A percentile compares a stretch with the other conserved stretches of the same genome.
Evolutionary conservation across 2,797 vertebrate genomes (phyloP).

Genomic region (Lutjanus argentimaculatus): DNA sequence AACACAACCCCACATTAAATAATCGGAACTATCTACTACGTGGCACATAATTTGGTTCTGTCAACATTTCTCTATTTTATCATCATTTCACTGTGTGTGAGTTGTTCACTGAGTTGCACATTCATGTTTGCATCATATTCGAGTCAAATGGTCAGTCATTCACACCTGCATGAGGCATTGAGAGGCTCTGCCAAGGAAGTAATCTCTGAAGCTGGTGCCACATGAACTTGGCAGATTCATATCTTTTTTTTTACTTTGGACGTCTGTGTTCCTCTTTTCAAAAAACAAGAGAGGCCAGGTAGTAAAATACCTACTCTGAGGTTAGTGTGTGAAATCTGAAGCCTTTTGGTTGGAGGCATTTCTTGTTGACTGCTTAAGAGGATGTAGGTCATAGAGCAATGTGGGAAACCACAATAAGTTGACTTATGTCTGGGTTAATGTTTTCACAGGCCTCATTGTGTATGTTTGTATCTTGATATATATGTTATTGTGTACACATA

Average conservation of each 20-base stretch:
- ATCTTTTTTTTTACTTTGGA: neutral
- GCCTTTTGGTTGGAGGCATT: slow-evolving; percentile 29
- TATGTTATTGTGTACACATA: too few relatives aligned
- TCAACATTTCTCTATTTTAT: neutral
- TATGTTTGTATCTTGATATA: neutral
- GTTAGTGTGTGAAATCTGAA: slow-evolving; percentile 21
- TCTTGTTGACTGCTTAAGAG: slow-evolving; percentile 16
- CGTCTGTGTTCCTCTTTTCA: neutral
- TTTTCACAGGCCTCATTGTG: neutral
- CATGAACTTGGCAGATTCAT: neutral
- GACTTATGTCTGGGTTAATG: neutral
- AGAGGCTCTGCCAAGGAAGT: neutral
- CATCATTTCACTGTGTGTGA: neutral
- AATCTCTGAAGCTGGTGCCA: neutral
- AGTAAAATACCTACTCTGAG: neutral
- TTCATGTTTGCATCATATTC: neutral
- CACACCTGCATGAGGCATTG: neutral
- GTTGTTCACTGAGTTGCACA: neutral
- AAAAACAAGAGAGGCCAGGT: neutral
- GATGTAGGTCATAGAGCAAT: slow-evolving; percentile 42
- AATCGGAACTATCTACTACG: too few relatives aligned
- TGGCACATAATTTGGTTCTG: neutral
- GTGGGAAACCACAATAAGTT: slow-evolving; percentile 7
- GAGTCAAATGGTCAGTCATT: neutral
- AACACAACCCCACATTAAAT: too few relatives aligned